Evolutionary conservation across 2,797 vertebrate genomes (phyloP), one percentile per base, ranked within the genome.

Genomic region (Labeo calbasu): DNA sequence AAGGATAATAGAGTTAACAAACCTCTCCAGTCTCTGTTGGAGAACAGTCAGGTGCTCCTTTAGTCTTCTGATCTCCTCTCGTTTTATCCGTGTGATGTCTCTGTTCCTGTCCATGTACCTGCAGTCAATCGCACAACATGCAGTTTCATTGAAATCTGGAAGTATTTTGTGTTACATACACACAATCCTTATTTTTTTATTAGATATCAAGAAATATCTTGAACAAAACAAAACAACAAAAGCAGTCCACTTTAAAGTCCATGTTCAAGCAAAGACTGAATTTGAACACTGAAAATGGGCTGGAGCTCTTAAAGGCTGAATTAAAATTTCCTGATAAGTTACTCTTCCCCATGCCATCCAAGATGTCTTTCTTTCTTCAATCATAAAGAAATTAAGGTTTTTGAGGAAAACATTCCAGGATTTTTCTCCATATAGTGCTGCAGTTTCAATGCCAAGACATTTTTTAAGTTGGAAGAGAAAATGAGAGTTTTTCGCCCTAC

Each of bases 51-150:
- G 94, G 91, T 99, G 98, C 87, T 99, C 98, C 90, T 98, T 99
- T 51, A 99, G 95, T 90, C 97, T 96, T 91, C 98, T 96, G 94
- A 99, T 99, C 93, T 99, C 98, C 91, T 99, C 98, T 55, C 98
- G 95, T 89, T 99, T 99, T 93, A 99, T 96, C 92, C 97, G 95
- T 85, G 98, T 99, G 91, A 97, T 95, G 87, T 99, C 98, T 91
- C 97, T 94, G 93, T 99, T 99, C 94, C 95, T 97, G 92, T 99
- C 96, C 96, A 99, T 98, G 88, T 99, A 99, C 87, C 98, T 99
- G n/a, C 48, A 70, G n/a, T 72, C 19, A 84, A 50, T 32, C 1
- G 8, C 32, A 59, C 13, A 21, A 55, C 57, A 50, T 28, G 23
- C 5, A n/a, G 40, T 12, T 55, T 53, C 53, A 17, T 9, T 57